Evolutionary conservation across 1,140 invertebrate species (phyloP).

Genomic region (Sarcophaga peregrina): DNA sequence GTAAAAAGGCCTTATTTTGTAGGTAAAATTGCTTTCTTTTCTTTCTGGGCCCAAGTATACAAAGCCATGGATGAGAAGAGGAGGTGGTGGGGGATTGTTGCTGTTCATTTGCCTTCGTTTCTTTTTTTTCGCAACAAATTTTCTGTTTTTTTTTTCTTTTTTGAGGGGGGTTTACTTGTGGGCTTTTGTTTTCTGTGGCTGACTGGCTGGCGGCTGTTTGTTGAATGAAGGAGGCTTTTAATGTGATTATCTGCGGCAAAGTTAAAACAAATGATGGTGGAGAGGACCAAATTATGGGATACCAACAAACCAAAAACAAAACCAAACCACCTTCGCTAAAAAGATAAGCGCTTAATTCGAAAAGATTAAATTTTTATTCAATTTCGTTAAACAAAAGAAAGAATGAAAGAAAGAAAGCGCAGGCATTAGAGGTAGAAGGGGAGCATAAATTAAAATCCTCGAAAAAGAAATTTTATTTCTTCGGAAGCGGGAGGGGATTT

Average conservation of each 20-base stretch:
- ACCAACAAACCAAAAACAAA: not conserved
- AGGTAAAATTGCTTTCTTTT: slow-evolving; percentile 20
- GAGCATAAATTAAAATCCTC: not conserved
- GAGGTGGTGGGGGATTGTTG: slow-evolving; percentile 19
- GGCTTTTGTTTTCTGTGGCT: not conserved
- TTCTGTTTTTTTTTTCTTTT: not conserved
- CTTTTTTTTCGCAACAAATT: not conserved
- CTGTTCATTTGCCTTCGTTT: slow-evolving; percentile 9
- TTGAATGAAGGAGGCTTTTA: slow-evolving; percentile 24
- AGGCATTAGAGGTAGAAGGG: not conserved
- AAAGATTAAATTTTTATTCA: slow-evolving; percentile 37
- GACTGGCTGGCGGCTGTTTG: not conserved
- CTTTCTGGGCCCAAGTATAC: not conserved
- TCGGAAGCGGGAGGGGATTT: not conserved
- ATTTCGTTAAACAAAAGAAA: not conserved
- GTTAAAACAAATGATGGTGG: slow-evolving; percentile 33
- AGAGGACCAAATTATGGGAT: not conserved
- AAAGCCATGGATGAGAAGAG: not conserved
- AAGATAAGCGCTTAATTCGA: slow-evolving; percentile 30
- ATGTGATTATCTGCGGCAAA: slow-evolving; percentile 31
- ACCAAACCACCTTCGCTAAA: slow-evolving; percentile 23
- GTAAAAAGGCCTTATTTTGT: not conserved
- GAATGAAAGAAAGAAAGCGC: too few relatives aligned
- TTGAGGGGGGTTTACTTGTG: not conserved
- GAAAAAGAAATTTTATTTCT: not conserved